Conservation (phyloP, 2,888 invertebrate species). For the Andrena trimmerana region DNA sequence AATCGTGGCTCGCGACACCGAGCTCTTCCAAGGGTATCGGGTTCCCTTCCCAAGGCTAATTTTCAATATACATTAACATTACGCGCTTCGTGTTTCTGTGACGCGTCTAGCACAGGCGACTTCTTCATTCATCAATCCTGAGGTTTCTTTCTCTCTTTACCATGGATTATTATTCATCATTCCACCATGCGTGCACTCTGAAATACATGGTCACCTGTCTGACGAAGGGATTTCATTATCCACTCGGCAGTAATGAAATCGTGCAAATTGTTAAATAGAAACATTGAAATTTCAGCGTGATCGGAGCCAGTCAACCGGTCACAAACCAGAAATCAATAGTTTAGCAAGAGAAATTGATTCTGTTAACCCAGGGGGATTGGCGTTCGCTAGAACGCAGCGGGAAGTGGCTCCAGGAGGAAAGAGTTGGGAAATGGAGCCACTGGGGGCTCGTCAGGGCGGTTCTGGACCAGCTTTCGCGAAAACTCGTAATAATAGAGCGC, state of each 20-base stretch:
- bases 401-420: no score
- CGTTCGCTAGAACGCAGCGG: no score
- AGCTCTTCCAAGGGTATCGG: constrained; percentile 28
- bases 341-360: no score
- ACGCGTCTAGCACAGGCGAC: neutral
- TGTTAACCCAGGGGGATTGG: no score
- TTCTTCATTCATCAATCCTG: constrained; percentile 12
- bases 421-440: neutral
- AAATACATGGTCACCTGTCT: neutral
- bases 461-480: constrained; percentile 9
- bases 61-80: constrained; percentile 26
- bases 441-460: neutral
- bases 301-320: no score
- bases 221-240: no score
- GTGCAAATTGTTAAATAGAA: no score
- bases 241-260: no score
- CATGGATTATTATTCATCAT: neutral
- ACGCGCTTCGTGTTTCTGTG: neutral
- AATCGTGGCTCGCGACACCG: neutral
- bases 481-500: constrained; percentile 53
- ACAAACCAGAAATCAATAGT: no score
- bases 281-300: no score
- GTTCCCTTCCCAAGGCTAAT: constrained; percentile 34
- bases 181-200: neutral
- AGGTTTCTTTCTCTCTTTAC: constrained; percentile 4